phyloP scores from a whole-genome alignment of 1,140 invertebrate genomes.

The Zaprionus africanus region DNA sequence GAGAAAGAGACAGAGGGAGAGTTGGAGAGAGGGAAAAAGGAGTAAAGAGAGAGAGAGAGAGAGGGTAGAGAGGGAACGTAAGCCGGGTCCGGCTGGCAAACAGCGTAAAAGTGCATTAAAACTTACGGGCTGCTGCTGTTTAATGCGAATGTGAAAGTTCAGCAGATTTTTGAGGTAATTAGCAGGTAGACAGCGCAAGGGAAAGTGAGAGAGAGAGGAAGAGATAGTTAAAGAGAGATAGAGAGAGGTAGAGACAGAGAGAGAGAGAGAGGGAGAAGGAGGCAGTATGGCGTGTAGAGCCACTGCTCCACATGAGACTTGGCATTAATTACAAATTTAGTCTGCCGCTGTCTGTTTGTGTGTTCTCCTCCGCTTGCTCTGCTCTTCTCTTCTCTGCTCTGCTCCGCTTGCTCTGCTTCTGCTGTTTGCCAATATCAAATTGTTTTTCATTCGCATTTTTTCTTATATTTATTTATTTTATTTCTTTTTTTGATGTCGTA shows the following conservation, averaged over 20 bases:
- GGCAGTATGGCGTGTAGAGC: background rate
- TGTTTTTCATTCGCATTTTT: conserved; percentile 36
- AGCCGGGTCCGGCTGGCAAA: background rate
- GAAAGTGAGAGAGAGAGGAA: background rate
- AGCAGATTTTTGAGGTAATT: conserved; percentile 42
- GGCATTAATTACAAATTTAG: conserved; percentile 49
- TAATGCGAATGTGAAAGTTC: conserved; percentile 35
- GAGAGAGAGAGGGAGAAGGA: background rate
- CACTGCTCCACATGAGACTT: conserved; percentile 14
- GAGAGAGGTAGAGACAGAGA: background rate
- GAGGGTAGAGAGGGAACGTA: background rate
- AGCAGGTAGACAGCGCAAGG: conserved; percentile 30
- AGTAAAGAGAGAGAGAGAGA: no score
- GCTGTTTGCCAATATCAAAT: conserved; percentile 50
- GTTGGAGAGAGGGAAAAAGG: no score
- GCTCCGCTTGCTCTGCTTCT: background rate
- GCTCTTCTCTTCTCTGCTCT: conserved; percentile 5
- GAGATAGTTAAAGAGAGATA: background rate
- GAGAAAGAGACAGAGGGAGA: background rate
- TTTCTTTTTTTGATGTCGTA: conserved; percentile 29
- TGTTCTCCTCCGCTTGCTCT: background rate
- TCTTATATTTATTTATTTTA: conserved; percentile 26
- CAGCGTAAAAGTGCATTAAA: conserved; percentile 46
- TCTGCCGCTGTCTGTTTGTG: conserved; percentile 28
- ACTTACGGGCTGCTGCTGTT: conserved; percentile 36